phyloP scores from a whole-genome alignment of 2,113 vertebrate species.

The Pithys albifrons region DNA sequence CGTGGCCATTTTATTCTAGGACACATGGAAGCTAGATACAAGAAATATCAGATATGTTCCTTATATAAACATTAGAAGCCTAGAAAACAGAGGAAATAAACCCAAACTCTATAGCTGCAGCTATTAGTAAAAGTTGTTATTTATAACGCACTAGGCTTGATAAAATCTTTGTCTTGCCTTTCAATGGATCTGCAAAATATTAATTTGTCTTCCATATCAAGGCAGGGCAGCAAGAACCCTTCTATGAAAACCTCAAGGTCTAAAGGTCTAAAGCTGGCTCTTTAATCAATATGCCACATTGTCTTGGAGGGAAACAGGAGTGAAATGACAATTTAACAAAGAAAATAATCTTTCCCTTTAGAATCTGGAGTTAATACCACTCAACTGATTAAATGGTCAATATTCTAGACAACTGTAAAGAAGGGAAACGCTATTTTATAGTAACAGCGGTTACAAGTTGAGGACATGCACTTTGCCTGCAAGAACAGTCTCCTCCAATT shows the following conservation, averaged over 20 bases:
- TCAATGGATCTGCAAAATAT: not conserved
- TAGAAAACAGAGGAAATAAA: not conserved
- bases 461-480: not conserved
- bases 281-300: not conserved
- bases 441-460: not conserved
- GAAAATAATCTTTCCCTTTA: not conserved
- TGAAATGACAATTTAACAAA: not conserved
- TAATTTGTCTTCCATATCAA: not conserved
- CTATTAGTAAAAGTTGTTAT: not conserved
- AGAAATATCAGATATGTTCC: not conserved
- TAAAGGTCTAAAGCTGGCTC: not conserved
- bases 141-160: not conserved
- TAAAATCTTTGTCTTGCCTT: not conserved
- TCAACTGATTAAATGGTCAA: not conserved
- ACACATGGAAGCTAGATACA: not conserved
- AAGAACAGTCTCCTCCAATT: not conserved
- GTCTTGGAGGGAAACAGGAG: not conserved
- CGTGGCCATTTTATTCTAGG: not conserved
- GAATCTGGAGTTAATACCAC: not conserved
- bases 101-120: not conserved
- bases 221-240: not conserved
- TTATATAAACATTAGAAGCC: not conserved
- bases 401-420: not conserved
- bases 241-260: not conserved
- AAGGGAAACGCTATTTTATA: not conserved